These are phyloP conservation scores for Sebastes reedi DNA, from an alignment of 2,797 vertebrate species.

Conservation along the genomic window DNA sequence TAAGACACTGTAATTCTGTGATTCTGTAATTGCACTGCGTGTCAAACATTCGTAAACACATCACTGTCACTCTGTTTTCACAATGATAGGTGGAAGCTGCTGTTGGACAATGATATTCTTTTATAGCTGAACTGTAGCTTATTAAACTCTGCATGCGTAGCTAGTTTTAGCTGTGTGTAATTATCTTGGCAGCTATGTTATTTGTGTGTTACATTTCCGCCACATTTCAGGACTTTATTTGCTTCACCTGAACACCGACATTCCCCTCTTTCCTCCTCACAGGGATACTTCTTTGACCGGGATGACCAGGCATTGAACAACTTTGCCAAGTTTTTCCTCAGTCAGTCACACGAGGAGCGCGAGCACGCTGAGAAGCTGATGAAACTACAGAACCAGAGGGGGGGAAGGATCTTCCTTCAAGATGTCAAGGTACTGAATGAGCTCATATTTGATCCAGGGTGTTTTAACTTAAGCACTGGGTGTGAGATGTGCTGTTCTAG, in stretches of 20 bases:
- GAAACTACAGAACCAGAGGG: conserved; percentile 94
- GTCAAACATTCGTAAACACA: background rate
- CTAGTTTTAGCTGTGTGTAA: background rate
- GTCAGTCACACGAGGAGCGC: conserved; percentile 93
- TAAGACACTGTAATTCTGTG: background rate
- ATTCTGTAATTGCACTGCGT: background rate
- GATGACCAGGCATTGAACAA: conserved; percentile 94
- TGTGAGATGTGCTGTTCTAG: background rate
- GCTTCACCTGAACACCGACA: background rate
- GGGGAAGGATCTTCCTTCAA: conserved; percentile 93
- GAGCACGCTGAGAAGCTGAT: conserved; percentile 97
- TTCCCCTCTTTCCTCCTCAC: background rate
- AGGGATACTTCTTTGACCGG: conserved; percentile 94
- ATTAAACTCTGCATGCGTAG: background rate
- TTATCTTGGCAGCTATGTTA: background rate
- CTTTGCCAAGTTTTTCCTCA: conserved; percentile 93
- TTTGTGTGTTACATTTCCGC: background rate
- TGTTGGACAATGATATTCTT: background rate
- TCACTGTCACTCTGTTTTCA: too few species aligned
- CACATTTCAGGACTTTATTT: background rate
- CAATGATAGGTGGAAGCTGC: background rate
- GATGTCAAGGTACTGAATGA: conserved; percentile 87
- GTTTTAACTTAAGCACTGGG: background rate
- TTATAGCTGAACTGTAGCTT: background rate
- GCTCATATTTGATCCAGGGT: background rate